Evolutionary conservation across 2,888 invertebrate species (phyloP).

Genomic region (Drosophila rellima): DNA sequence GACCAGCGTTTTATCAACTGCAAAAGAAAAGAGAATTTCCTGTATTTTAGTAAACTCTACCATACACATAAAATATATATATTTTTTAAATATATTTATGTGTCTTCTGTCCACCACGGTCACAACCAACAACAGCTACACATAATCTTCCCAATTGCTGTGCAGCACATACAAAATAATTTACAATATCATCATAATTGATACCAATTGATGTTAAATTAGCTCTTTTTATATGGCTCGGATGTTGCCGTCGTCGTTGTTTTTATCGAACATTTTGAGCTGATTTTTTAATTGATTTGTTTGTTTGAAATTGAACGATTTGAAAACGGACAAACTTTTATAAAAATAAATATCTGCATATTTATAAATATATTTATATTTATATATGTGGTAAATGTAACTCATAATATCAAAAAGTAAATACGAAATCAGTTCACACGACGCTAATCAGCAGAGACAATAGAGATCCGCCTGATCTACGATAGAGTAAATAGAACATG

Average conservation of each 20-base stretch:
- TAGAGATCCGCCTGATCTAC: constrained; percentile 37
- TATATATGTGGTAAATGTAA: constrained; percentile 12
- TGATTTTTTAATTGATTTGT: constrained; percentile 59
- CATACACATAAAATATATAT: neutral
- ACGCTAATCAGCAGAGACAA: constrained; percentile 54
- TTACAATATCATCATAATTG: constrained; percentile 72
- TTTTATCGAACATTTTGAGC: constrained; percentile 21
- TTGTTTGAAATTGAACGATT: constrained; percentile 26
- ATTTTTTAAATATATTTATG: constrained; percentile 7
- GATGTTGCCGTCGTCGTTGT: constrained; percentile 21
- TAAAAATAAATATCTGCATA: constrained; percentile 13
- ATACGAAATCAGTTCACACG: constrained; percentile 49
- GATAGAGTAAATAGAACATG: constrained; percentile 26
- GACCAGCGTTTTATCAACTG: constrained; percentile 65
- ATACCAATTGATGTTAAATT: constrained; percentile 74
- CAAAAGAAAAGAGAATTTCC: constrained; percentile 33
- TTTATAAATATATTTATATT: neutral
- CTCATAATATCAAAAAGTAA: constrained; percentile 38
- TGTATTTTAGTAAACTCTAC: constrained; percentile 6
- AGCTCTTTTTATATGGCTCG: constrained; percentile 47
- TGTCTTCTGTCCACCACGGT: neutral
- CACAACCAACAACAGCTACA: neutral
- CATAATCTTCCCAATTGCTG: constrained; percentile 54
- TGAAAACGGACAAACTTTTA: neutral
- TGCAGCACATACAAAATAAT: constrained; percentile 58